Conservation (phyloP, 2,797 vertebrate genomes). For the Aulostomus chinensis region DNA sequence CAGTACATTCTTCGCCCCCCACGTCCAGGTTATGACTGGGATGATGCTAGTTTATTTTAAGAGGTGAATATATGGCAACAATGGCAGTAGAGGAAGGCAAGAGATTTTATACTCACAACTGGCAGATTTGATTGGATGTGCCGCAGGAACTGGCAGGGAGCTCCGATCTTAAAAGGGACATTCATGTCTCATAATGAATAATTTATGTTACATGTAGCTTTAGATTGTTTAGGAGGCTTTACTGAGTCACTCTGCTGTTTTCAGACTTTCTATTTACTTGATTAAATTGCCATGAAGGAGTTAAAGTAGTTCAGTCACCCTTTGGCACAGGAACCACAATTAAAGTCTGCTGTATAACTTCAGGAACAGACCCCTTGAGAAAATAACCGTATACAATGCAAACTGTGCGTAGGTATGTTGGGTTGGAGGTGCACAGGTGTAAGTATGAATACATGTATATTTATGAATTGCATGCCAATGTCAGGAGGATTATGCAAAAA, state of each 20-base stretch:
- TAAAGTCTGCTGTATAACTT: constrained; percentile 16
- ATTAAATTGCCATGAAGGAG: constrained; percentile 22
- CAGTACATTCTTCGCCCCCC: no score
- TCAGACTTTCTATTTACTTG: constrained; percentile 6
- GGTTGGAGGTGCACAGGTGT: no score
- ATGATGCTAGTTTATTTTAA: constrained; percentile 33
- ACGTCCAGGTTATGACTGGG: constrained; percentile 20
- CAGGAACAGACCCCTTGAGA: neutral
- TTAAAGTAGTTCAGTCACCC: neutral
- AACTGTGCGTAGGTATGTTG: neutral
- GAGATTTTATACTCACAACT: neutral
- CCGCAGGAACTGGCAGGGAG: neutral
- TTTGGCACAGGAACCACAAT: neutral
- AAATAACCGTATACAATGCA: neutral
- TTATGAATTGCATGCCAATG: no score
- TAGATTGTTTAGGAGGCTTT: neutral
- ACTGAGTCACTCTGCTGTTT: neutral
- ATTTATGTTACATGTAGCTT: constrained; percentile 4
- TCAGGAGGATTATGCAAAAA: no score
- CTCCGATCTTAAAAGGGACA: neutral
- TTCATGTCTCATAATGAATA: constrained; percentile 13
- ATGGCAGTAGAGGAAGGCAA: neutral
- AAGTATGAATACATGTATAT: no score
- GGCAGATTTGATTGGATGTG: neutral
- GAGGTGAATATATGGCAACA: constrained; percentile 22